Percentiles rank a stretch among this genome's conserved stretches.
Evolutionary conservation across 2,113 vertebrate genomes (phyloP).

Genomic region (Carollia perspicillata): DNA sequence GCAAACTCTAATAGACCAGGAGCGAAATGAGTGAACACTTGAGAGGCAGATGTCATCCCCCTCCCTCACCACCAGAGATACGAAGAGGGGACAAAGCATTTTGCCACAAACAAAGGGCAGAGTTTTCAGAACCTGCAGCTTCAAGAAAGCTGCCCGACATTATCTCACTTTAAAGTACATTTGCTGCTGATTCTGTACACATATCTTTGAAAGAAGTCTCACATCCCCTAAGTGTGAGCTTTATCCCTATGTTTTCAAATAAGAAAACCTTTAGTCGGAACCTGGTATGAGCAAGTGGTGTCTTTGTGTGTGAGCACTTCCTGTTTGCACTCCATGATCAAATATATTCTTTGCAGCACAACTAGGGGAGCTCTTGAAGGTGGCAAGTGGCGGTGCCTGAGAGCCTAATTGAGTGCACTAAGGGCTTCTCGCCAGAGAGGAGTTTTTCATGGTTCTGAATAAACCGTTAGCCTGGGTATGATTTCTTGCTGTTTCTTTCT

Average conservation of each 20-base stretch:
- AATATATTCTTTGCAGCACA: conserved; percentile 91
- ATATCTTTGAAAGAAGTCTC: conserved; percentile 70
- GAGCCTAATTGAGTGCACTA: conserved; percentile 89
- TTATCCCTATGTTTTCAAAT: conserved; percentile 62
- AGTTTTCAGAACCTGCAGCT: neutral
- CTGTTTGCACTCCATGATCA: conserved; percentile 92
- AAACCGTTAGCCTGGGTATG: conserved; percentile 75
- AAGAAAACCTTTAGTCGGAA: conserved; percentile 76
- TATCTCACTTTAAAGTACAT: conserved; percentile 13
- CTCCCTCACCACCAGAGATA: neutral
- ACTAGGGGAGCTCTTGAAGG: conserved; percentile 86
- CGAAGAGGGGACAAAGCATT: neutral
- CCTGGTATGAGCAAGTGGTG: conserved; percentile 82
- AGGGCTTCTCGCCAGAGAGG: conserved; percentile 85
- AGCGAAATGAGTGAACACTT: conserved; percentile 41
- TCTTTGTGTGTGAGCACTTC: conserved; percentile 93
- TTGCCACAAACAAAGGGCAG: conserved; percentile 24
- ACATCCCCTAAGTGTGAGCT: neutral
- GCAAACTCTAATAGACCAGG: neutral
- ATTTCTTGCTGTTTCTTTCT: conserved; percentile 84
- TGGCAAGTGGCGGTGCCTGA: conserved; percentile 86
- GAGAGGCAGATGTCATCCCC: neutral
- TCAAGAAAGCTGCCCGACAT: neutral
- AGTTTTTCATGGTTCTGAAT: conserved; percentile 83
- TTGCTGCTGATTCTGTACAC: conserved; percentile 67